These are phyloP conservation scores for Tetraneura akinire DNA, from an alignment of 1,140 invertebrate species.

Conservation along the genomic window DNA sequence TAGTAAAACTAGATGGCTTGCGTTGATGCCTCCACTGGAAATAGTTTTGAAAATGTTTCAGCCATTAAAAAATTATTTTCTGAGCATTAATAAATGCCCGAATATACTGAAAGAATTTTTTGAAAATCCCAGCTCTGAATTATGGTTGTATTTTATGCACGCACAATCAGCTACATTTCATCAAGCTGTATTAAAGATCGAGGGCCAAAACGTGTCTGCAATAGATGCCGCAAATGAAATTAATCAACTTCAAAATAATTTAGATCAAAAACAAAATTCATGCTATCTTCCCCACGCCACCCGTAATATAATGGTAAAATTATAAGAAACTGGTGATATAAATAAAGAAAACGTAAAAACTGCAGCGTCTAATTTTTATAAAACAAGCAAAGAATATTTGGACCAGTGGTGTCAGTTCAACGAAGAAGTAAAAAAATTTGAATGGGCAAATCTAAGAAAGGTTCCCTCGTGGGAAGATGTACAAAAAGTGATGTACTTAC, in stretches of 20 bases:
- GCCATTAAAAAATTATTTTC: too few species aligned
- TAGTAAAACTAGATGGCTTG: too few species aligned
- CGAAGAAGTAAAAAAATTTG: neutral
- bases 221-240: too few species aligned
- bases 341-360: neutral
- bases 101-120: too few species aligned
- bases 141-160: too few species aligned
- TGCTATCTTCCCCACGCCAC: neutral
- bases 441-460: neutral
- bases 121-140: too few species aligned
- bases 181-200: too few species aligned
- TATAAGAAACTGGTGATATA: neutral
- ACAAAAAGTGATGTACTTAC: neutral
- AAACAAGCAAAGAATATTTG: slow-evolving; percentile 9
- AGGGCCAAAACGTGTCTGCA: too few species aligned
- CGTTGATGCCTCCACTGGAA: too few species aligned
- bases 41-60: too few species aligned
- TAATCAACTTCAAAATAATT: neutral
- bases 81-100: too few species aligned
- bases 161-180: too few species aligned
- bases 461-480: neutral
- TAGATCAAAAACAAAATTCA: neutral
- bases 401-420: slow-evolving; percentile 19
- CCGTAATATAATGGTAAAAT: slow-evolving; percentile 4
- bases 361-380: neutral